Base-by-base conservation (phyloP, 2,888 invertebrate species). In the Malthinus seriepunctatus region DNA sequence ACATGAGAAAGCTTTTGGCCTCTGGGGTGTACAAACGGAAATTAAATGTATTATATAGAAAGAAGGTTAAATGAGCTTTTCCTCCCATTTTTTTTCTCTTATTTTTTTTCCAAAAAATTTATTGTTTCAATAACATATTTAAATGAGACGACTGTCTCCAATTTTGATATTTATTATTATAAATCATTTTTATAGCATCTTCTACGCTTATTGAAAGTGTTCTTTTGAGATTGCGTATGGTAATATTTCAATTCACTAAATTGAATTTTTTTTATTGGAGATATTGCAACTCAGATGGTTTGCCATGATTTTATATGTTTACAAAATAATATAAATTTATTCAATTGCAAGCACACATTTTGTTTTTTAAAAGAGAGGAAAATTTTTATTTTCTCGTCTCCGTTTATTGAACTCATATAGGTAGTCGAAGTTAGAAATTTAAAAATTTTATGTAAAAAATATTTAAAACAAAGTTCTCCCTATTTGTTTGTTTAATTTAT, bases 241-340 rank as follows among this genome's bases (percentile, higher is more conserved):
- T 67, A 74, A 73, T 73, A 70, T 69, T 70, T 69, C 71, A 70
- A 73, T 72, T 72, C 71, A 63, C 62, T 62, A 72, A 68, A 74
- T 74, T 73, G 74, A 74, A 71, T 53, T 56, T 56, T 58, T n/a
- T 61, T 57, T 57, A 61, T 57, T 46, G 56, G 9, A 15, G 50
- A 14, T 33, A 50, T 51, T 33, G 38, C 52, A 38, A 51, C 48
- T 60, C 44, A 31, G 49, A 56, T 48, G 56, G 49, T 35, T 32
- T 23, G 38, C 11, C 35, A 35, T 44, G 33, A 52, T 31, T 56
- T 52, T 48, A 51, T 51, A 56, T 56, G 51, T 51, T 47, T 57
- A 47, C 46, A 23, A 32, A 51, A 42, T 42, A 42, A 42, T 42
- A 42, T 42, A 23, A 42, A 42, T 42, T 42, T 42, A 15, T 42